Evolutionary conservation across 2,113 vertebrate species (phyloP).

Genomic region (Sprattus sprattus): DNA sequence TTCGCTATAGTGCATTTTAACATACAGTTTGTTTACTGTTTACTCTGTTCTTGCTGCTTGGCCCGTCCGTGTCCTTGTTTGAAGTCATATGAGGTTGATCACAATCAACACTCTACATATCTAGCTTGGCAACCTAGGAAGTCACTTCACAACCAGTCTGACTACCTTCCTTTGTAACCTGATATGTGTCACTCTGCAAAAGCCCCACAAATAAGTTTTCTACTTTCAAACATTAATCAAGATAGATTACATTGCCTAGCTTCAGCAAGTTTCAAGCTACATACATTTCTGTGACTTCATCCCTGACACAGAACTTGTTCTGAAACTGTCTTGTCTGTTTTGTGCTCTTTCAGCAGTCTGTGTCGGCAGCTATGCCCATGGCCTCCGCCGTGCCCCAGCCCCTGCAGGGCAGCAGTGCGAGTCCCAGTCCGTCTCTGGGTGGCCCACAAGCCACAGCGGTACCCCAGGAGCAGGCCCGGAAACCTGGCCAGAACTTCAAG

Average conservation of each 20-base stretch:
- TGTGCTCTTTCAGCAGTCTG: slow-evolving; percentile 53
- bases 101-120: background rate
- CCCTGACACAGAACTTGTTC: background rate
- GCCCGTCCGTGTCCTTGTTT: background rate
- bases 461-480: slow-evolving; percentile 81
- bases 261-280: background rate
- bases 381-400: slow-evolving; percentile 70
- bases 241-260: background rate
- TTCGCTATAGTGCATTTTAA: background rate
- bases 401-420: slow-evolving; percentile 74
- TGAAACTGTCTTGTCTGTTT: background rate
- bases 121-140: background rate
- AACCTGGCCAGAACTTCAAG: slow-evolving; percentile 97
- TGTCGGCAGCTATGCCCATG: slow-evolving; percentile 76
- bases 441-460: slow-evolving; percentile 69
- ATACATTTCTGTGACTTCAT: too few relatives aligned
- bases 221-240: background rate
- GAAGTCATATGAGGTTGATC: background rate
- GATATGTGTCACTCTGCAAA: too few relatives aligned
- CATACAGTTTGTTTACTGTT: background rate
- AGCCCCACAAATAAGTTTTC: background rate
- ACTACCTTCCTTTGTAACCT: too few relatives aligned
- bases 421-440: slow-evolving; percentile 74
- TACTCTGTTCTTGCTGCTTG: background rate
- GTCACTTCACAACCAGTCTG: too few relatives aligned